Conservation (phyloP, 2,113 vertebrate genomes). For the Laticauda colubrina region DNA sequence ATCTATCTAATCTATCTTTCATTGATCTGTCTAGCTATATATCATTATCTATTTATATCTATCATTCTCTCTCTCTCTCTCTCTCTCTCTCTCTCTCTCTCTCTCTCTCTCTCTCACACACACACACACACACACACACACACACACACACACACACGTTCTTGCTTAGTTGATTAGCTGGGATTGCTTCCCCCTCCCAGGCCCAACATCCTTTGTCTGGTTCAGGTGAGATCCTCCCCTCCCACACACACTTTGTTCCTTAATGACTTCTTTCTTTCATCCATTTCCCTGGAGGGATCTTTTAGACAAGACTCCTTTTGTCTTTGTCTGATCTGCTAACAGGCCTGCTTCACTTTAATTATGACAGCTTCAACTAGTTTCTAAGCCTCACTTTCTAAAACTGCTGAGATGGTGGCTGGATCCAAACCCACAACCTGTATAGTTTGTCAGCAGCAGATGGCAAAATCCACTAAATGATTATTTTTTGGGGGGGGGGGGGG, state of each 20-base stretch:
- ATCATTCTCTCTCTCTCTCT: too few species aligned
- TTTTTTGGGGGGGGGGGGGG: too few species aligned
- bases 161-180: too few species aligned
- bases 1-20: too few species aligned
- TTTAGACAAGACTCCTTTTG: background rate
- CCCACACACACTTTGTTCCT: background rate
- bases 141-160: background rate
- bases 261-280: background rate
- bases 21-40: too few species aligned
- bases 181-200: too few species aligned
- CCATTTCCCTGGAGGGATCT: background rate
- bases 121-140: background rate
- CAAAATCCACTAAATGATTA: too few species aligned
- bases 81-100: too few species aligned
- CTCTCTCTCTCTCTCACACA: background rate
- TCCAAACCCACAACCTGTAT: too few species aligned
- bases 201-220: background rate
- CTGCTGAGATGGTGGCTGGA: too few species aligned
- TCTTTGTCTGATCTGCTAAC: background rate
- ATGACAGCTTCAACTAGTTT: background rate
- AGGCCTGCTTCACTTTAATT: background rate
- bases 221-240: background rate
- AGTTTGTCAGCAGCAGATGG: too few species aligned
- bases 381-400: background rate
- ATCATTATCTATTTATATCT: too few species aligned